Percentiles rank a stretch among this genome's conserved stretches.
Conservation (phyloP, 1,140 invertebrate species). For the Heterodera schachtii region DNA sequence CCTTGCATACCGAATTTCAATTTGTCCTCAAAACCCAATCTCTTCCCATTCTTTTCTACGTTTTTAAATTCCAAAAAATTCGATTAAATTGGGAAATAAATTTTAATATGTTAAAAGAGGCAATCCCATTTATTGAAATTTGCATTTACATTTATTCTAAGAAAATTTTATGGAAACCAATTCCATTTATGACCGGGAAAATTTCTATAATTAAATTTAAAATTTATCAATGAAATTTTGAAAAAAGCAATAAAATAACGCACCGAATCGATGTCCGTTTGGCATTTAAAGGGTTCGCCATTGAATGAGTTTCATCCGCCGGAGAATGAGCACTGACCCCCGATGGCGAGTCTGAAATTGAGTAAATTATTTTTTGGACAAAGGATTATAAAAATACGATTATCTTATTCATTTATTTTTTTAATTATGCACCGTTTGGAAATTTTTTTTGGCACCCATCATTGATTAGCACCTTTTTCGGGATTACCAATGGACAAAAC, state of each 20-base stretch:
- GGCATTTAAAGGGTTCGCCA: background rate
- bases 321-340: slow-evolving; percentile 8
- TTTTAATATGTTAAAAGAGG: background rate
- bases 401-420: background rate
- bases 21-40: background rate
- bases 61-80: background rate
- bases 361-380: background rate
- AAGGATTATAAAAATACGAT: background rate
- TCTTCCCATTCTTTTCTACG: background rate
- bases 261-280: slow-evolving; percentile 33
- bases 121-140: background rate
- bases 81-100: background rate
- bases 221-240: background rate
- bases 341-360: slow-evolving; percentile 9
- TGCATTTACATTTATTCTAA: background rate
- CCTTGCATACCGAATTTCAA: background rate
- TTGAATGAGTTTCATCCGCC: slow-evolving; percentile 1
- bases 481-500: background rate
- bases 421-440: slow-evolving; percentile 18
- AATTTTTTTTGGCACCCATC: background rate
- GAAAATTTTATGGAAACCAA: background rate
- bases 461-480: slow-evolving; percentile 2
- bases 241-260: slow-evolving; percentile 9
- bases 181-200: background rate
- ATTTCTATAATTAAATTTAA: background rate